phyloP scores from a whole-genome alignment of 2,888 invertebrate species.

The Trissolcus japonicus region DNA sequence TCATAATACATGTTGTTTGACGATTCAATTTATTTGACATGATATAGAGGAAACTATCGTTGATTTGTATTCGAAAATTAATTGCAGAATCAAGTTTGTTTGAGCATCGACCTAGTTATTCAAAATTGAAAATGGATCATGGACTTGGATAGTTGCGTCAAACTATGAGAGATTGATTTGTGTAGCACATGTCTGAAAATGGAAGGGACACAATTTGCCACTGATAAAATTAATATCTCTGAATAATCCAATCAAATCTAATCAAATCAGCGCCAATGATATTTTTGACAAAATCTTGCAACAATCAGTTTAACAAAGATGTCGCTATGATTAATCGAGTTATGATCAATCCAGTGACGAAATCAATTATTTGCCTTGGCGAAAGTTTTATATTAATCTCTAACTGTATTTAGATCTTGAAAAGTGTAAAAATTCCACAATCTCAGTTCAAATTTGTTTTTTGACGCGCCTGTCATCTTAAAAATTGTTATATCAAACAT shows the following conservation, averaged over 20 bases:
- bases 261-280: conserved; percentile 3
- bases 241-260: conserved; percentile 6
- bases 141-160: not conserved
- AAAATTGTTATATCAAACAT: not conserved
- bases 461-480: conserved; percentile 5
- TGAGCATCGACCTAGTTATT: too few relatives aligned
- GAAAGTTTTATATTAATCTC: not conserved
- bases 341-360: not conserved
- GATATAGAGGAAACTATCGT: too few relatives aligned
- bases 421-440: not conserved
- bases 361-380: too few relatives aligned
- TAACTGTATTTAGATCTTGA: not conserved
- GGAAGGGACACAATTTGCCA: conserved; percentile 2
- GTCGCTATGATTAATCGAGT: not conserved
- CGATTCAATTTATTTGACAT: too few relatives aligned
- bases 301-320: conserved; percentile 2
- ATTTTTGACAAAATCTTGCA: conserved; percentile 5
- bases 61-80: too few relatives aligned
- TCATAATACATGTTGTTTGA: too few relatives aligned
- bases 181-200: not conserved
- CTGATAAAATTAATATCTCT: conserved; percentile 4
- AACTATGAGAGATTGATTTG: not conserved
- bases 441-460: not conserved
- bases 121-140: too few relatives aligned
- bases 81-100: too few relatives aligned